Evolutionary conservation across 2,888 invertebrate species (phyloP).

Genomic region (Lymantria monacha): DNA sequence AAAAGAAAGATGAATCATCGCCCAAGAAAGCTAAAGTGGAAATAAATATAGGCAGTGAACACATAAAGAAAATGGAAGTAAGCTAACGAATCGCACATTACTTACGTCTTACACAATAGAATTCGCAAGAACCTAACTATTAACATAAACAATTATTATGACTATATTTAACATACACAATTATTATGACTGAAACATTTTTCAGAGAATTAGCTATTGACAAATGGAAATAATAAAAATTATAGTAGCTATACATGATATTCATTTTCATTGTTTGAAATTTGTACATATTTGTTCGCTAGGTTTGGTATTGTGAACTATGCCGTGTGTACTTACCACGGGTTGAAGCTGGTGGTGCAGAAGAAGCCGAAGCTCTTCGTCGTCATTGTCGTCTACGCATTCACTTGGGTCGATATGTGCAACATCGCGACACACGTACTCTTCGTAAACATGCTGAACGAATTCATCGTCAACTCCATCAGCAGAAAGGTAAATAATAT

Average conservation of each 20-base stretch:
- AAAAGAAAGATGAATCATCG: slow-evolving; percentile 79
- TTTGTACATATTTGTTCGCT: not conserved
- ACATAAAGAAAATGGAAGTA: slow-evolving; percentile 89
- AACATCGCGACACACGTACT: slow-evolving; percentile 89
- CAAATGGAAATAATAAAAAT: no score
- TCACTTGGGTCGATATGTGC: slow-evolving; percentile 89
- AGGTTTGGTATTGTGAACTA: slow-evolving; percentile 88
- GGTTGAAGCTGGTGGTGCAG: slow-evolving; percentile 63
- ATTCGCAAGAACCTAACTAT: not conserved
- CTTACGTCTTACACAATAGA: no score
- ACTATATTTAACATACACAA: no score
- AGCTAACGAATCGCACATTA: no score
- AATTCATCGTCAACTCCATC: slow-evolving; percentile 83
- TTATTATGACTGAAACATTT: no score
- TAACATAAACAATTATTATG: not conserved
- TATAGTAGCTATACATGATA: no score
- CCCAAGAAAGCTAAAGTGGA: slow-evolving; percentile 84
- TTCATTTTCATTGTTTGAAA: no score
- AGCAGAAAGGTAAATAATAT: slow-evolving; percentile 57
- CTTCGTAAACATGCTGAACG: slow-evolving; percentile 87
- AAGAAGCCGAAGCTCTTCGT: slow-evolving; percentile 83
- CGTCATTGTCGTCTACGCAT: slow-evolving; percentile 89
- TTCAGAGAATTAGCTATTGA: no score
- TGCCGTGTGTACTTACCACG: slow-evolving; percentile 89
- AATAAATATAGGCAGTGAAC: slow-evolving; percentile 89